Percentiles rank a stretch among this genome's conserved stretches.
phyloP scores from a whole-genome alignment of 2,888 invertebrate species.

The Leptopilina syphax region DNA sequence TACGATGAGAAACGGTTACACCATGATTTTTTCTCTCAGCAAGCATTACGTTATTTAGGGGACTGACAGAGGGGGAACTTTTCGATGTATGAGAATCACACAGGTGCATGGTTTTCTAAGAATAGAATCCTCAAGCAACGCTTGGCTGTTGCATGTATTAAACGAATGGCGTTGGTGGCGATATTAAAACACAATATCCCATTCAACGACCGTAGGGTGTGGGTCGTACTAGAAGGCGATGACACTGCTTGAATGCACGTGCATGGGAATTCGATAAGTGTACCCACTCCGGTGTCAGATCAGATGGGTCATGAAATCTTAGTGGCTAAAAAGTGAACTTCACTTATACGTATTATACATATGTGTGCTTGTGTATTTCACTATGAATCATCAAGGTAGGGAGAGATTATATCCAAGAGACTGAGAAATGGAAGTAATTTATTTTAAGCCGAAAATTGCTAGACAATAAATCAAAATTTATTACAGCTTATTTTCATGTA shows the following conservation, averaged over 20 bases:
- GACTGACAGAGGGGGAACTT: conserved; percentile 62
- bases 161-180: conserved; percentile 59
- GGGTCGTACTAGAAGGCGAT: conserved; percentile 68
- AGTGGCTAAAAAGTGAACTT: conserved; percentile 66
- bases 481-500: conserved; percentile 18
- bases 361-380: background rate
- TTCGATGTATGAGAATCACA: conserved; percentile 74
- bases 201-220: conserved; percentile 61
- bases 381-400: conserved; percentile 1
- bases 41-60: conserved; percentile 66
- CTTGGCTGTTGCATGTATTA: conserved; percentile 49
- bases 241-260: conserved; percentile 75
- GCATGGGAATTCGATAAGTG: conserved; percentile 74
- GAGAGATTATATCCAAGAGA: too few species aligned
- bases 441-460: too few species aligned
- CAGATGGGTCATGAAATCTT: conserved; percentile 72
- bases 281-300: conserved; percentile 56
- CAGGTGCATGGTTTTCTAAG: conserved; percentile 74
- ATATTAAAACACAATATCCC: conserved; percentile 74
- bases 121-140: conserved; percentile 64
- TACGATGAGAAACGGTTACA: conserved; percentile 73
- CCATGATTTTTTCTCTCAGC: conserved; percentile 66
- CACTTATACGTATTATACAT: too few species aligned
- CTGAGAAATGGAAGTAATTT: too few species aligned
- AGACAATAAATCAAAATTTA: conserved; percentile 5